A percentile compares a stretch with the other conserved stretches of the same genome.
Conservation (phyloP, 2,888 invertebrate species). For the Heliconius charithonia region DNA sequence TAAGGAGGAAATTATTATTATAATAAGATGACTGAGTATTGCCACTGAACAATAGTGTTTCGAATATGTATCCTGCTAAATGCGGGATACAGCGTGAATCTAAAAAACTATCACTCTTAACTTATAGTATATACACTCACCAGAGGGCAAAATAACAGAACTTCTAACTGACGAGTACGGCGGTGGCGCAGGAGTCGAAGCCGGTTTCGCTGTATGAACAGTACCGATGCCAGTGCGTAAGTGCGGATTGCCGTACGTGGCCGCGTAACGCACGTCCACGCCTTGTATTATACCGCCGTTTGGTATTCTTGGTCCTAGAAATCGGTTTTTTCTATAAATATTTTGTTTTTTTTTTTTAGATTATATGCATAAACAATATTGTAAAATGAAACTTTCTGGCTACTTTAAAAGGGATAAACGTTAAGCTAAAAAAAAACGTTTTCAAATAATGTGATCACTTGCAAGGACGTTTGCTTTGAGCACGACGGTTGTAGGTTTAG, state of each 20-base stretch:
- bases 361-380: neutral
- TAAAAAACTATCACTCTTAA: too few species aligned
- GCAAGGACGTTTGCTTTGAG: too few species aligned
- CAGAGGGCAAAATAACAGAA: slow-evolving; percentile 76
- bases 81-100: too few species aligned
- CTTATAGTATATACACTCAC: slow-evolving; percentile 52
- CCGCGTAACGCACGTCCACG: slow-evolving; percentile 94
- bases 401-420: too few species aligned
- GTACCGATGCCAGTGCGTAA: slow-evolving; percentile 86
- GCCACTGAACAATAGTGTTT: too few species aligned
- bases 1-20: too few species aligned
- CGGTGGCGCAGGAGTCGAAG: slow-evolving; percentile 91
- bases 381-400: too few species aligned
- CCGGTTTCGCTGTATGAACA: slow-evolving; percentile 88
- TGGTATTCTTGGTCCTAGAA: slow-evolving; percentile 59
- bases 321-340: neutral
- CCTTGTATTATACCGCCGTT: slow-evolving; percentile 77
- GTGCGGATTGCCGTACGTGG: slow-evolving; percentile 95
- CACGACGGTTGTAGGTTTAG: too few species aligned
- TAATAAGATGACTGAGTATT: too few species aligned
- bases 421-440: too few species aligned
- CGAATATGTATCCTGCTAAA: too few species aligned
- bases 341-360: neutral
- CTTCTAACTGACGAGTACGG: slow-evolving; percentile 86
- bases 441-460: too few species aligned